A percentile compares a stretch with the other conserved stretches of the same genome.
These are phyloP conservation scores for Archivesica marissinica DNA, from an alignment of 1,140 invertebrate species.

Conservation along the genomic window DNA sequence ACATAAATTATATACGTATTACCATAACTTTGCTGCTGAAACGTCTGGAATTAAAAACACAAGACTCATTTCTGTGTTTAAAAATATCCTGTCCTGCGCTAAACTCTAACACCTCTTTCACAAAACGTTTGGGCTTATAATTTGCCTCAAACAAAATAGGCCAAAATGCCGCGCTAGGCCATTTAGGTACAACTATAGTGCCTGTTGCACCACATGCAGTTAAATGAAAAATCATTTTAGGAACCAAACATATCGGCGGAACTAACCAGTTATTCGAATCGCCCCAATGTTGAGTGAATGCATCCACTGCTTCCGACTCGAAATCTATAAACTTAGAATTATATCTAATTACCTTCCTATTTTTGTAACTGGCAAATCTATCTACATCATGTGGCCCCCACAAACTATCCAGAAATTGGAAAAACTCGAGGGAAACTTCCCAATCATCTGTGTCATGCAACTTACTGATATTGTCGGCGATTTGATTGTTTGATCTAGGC, in stretches of 20 bases:
- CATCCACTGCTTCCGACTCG: not conserved
- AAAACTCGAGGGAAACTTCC: no score
- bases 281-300: not conserved
- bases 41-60: no score
- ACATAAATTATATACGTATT: no score
- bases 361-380: no score
- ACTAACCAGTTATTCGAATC: slow-evolving; percentile 45
- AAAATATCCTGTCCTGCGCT: no score
- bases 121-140: no score
- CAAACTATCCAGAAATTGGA: no score
- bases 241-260: slow-evolving; percentile 22
- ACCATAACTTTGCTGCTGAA: no score
- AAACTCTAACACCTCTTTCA: no score
- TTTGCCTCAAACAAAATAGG: no score
- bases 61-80: no score
- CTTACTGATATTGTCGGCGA: slow-evolving; percentile 33
- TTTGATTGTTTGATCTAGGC: not conserved
- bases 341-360: slow-evolving; percentile 15
- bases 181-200: slow-evolving; percentile 1
- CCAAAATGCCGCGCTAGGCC: slow-evolving; percentile 22
- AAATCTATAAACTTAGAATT: slow-evolving; percentile 38
- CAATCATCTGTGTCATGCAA: not conserved
- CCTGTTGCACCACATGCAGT: not conserved
- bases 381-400: no score
- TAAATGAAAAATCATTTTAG: slow-evolving; percentile 27